Percentiles rank a stretch among this genome's conserved stretches.
These are phyloP conservation scores for Leptodactylus fallax DNA, from an alignment of 2,797 vertebrate species.

Conservation along the genomic window DNA sequence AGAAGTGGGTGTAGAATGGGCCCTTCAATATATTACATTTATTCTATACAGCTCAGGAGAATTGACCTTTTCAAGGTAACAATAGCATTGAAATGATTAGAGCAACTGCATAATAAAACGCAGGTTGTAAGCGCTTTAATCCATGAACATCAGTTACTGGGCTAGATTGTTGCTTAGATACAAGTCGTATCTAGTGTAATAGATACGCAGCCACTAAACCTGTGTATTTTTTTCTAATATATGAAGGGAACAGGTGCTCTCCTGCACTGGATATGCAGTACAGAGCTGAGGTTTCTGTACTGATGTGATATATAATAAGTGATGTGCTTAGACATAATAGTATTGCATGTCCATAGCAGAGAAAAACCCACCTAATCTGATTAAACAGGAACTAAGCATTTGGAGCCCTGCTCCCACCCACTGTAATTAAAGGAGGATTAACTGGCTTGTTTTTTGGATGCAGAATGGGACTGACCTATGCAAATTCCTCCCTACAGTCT, in stretches of 20 bases:
- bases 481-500: background rate
- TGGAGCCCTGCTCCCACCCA: background rate
- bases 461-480: background rate
- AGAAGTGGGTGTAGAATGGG: background rate
- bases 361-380: background rate
- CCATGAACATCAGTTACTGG: conserved; percentile 71
- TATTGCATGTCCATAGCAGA: background rate
- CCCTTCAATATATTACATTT: too few relatives aligned
- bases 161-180: conserved; percentile 72
- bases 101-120: conserved; percentile 54
- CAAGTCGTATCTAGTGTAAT: conserved; percentile 23
- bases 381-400: background rate
- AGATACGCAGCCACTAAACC: background rate
- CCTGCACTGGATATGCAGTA: background rate
- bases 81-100: conserved; percentile 67
- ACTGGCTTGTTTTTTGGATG: background rate
- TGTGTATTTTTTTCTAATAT: background rate
- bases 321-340: background rate
- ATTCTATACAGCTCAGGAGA: conserved; percentile 2
- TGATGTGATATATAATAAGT: background rate
- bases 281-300: background rate
- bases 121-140: conserved; percentile 67
- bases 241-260: background rate
- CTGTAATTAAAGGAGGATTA: conserved; percentile 15
- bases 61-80: conserved; percentile 66